Evolutionary conservation across 2,888 invertebrate genomes (phyloP), one percentile per base, ranked within the genome.

Genomic region (Dolomedes plantarius): DNA sequence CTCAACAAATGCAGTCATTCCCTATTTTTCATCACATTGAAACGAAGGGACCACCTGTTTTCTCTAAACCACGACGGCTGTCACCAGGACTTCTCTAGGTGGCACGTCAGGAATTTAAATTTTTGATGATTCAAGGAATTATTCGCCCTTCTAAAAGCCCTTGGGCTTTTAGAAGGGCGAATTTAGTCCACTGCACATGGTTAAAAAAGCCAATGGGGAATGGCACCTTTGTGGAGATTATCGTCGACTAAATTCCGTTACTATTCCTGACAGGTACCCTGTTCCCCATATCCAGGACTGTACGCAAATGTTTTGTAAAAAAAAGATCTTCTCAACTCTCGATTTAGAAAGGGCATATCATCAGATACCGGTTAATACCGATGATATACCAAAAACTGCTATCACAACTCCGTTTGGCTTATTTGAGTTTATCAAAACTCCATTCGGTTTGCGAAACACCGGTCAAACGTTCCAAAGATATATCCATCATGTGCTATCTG

Each of bases 381-480:
- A 56, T 7, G 91, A 92, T 80, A 89, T 92, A 27, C 89, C 83
- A 0, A 91, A 92, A 86, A 91, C 91, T 0, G 91, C 91, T 0
- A 90, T 91, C 1, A 90, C 86, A 0, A 91, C 91, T 1, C 91
- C 91, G 0, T 90, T 91, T 75, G 91, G 91, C 2, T 80, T 91
- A 3, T 91, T 90, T 75, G 90, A 92, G 78, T 91, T 90, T 75
- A 75, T 89, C 0, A 77, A 73, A 0, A 91, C 91, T 90, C 71
- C 89, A 32, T 91, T 91, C 31, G 91, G 91, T 0, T 89, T 92
- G 0, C 68, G 91, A 0, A 92, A 92, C 79, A 91, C 92, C 0
- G 90, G 90, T 1, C 90, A 92, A 83, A 91, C 91, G 0, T 92
- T 75, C 31, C 68, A 75, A 16, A 27, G 56, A 0, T 46, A 79